phyloP scores from a whole-genome alignment of 2,113 vertebrate genomes.

The Melospiza georgiana region DNA sequence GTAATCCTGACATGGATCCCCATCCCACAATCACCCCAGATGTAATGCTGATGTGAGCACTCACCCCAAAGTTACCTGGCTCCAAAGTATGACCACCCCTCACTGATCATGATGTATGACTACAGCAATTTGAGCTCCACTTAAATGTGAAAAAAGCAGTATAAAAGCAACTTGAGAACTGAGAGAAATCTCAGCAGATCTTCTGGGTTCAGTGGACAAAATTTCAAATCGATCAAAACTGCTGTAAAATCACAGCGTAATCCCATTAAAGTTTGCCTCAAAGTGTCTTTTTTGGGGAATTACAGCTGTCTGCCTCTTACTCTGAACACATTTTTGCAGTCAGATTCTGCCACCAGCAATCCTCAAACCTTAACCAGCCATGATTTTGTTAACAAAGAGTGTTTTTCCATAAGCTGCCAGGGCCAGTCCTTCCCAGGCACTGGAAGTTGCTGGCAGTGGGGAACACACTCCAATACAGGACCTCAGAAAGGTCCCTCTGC shows the following conservation, averaged over 20 bases:
- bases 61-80: neutral
- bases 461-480: too few relatives aligned
- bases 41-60: neutral
- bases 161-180: neutral
- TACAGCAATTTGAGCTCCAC: neutral
- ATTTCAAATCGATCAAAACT: neutral
- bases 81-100: fast-evolving
- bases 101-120: too few relatives aligned
- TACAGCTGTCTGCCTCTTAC: neutral
- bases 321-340: neutral
- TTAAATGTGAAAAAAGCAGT: neutral
- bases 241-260: neutral
- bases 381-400: neutral
- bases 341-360: neutral
- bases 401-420: neutral
- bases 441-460: too few relatives aligned
- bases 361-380: fast-evolving
- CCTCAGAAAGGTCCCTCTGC: neutral
- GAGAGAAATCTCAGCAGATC: neutral
- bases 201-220: neutral
- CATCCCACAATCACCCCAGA: too few relatives aligned
- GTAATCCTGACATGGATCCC: too few relatives aligned
- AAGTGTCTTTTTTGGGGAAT: neutral
- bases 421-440: neutral
- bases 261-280: too few relatives aligned